These are phyloP conservation scores for Fopius arisanus DNA, from an alignment of 1,140 invertebrate species.

Conservation along the genomic window DNA sequence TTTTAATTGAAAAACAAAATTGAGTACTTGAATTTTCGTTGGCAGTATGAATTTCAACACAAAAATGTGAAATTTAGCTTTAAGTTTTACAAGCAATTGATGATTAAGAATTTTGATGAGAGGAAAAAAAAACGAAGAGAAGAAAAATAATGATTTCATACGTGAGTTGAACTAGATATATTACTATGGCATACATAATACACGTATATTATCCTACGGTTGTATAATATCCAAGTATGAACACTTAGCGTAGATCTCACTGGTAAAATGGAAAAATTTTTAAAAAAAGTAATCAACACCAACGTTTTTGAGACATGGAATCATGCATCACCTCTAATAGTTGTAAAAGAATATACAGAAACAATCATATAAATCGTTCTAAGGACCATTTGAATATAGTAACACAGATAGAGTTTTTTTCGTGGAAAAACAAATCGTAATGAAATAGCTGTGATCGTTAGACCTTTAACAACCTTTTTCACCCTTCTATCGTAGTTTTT, in stretches of 20 bases:
- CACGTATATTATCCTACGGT: background rate
- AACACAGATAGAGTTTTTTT: background rate
- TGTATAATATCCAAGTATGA: background rate
- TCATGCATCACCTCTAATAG: background rate
- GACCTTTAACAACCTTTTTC: background rate
- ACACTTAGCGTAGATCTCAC: background rate
- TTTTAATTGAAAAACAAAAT: background rate
- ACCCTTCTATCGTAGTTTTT: constrained; percentile 8
- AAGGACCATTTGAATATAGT: background rate
- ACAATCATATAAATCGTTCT: background rate
- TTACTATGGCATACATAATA: background rate
- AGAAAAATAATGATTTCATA: background rate
- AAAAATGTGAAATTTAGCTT: background rate
- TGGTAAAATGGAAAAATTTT: background rate
- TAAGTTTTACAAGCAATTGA: background rate
- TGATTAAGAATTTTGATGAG: background rate
- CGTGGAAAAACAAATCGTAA: background rate
- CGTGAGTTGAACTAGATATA: background rate
- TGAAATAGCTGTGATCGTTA: constrained; percentile 10
- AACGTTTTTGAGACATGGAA: background rate
- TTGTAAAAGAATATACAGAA: background rate
- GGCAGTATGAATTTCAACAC: background rate
- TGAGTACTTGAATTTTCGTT: background rate
- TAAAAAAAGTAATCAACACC: background rate
- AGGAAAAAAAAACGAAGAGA: background rate